Evolutionary conservation across 2,888 invertebrate species (phyloP).

Genomic region (Julus scandinavius): DNA sequence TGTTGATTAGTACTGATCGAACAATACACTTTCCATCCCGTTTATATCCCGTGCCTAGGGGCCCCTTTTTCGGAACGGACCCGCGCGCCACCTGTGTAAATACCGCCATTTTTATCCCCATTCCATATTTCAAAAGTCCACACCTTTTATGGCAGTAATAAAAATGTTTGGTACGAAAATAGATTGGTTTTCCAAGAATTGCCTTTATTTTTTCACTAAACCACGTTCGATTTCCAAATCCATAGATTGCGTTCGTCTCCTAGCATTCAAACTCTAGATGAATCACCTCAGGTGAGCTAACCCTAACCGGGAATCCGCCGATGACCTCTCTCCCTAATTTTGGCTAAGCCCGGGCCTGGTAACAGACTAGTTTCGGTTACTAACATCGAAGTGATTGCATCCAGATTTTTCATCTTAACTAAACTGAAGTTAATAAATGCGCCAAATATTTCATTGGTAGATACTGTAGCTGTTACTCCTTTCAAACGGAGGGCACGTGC

Average conservation of each 20-base stretch:
- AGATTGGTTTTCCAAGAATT: constrained; percentile 10
- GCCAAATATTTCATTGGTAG: too few relatives aligned
- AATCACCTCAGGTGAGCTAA: background rate
- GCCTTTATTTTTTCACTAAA: background rate
- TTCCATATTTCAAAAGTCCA: background rate
- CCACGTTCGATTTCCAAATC: background rate
- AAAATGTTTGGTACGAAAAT: background rate
- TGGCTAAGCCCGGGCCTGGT: too few relatives aligned
- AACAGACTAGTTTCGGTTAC: background rate
- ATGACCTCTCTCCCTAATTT: too few relatives aligned
- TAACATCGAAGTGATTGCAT: background rate
- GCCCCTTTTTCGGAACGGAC: background rate
- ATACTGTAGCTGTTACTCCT: too few relatives aligned
- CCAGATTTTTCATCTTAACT: background rate
- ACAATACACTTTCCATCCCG: background rate
- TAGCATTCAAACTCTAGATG: background rate
- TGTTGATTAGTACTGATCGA: background rate
- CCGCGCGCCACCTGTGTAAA: constrained; percentile 21
- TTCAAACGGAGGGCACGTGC: too few relatives aligned
- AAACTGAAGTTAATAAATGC: too few relatives aligned
- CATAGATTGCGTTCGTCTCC: background rate
- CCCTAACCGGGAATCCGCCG: background rate
- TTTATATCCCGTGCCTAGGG: background rate
- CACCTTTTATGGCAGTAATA: constrained; percentile 14
- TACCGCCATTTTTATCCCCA: background rate